Evolutionary conservation across 2,888 invertebrate species (phyloP).

Genomic region (Scaptomyza flava): DNA sequence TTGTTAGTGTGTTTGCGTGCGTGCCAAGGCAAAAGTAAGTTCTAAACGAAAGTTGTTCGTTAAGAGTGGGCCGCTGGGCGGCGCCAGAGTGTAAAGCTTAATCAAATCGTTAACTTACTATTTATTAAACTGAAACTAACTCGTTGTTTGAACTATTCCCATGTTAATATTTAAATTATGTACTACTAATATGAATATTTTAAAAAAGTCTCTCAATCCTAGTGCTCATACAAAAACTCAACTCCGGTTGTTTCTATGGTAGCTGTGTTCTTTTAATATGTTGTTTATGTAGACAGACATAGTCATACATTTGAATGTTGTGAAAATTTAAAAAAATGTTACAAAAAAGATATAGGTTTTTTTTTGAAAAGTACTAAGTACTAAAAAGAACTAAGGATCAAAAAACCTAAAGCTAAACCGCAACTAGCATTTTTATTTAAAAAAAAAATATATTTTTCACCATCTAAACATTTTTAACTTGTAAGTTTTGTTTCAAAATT

Average conservation of each 20-base stretch:
- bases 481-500: too few species aligned
- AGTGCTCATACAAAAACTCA: not conserved
- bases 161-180: not conserved
- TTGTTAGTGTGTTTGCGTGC: conserved; percentile 26
- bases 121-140: conserved; percentile 9
- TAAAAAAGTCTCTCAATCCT: not conserved
- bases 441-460: too few species aligned
- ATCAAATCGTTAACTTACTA: conserved; percentile 16
- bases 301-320: too few species aligned
- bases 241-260: not conserved
- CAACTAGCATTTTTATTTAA: too few species aligned
- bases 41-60: conserved; percentile 26
- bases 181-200: not conserved
- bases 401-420: too few species aligned
- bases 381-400: too few species aligned
- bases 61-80: conserved; percentile 47
- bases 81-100: conserved; percentile 56
- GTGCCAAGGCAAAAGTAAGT: conserved; percentile 48
- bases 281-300: not conserved
- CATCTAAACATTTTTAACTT: too few species aligned
- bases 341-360: too few species aligned
- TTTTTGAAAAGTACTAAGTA: too few species aligned
- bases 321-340: too few species aligned
- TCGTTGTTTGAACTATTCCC: not conserved
- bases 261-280: not conserved